Percentiles rank a stretch among this genome's conserved stretches.
Evolutionary conservation across 2,888 invertebrate genomes (phyloP).

Genomic region (Anorthoa munda): DNA sequence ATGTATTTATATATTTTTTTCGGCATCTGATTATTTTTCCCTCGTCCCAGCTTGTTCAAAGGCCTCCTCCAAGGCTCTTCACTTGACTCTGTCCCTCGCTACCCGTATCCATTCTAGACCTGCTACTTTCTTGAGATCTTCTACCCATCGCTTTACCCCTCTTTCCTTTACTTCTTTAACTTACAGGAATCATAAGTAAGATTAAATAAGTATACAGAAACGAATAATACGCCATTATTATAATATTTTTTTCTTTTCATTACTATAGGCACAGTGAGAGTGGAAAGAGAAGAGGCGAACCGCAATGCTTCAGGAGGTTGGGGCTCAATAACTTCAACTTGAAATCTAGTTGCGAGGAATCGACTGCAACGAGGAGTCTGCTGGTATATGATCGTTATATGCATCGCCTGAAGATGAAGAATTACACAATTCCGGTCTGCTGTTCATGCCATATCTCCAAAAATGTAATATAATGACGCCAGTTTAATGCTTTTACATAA

Average conservation of each 20-base stretch:
- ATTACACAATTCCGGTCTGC: conserved; percentile 33
- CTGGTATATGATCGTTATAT: conserved; percentile 21
- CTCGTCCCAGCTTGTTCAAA: too few relatives aligned
- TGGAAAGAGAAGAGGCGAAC: neutral
- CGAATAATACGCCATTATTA: neutral
- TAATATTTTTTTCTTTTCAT: neutral
- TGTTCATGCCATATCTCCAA: conserved; percentile 34
- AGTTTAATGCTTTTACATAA: neutral
- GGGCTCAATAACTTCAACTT: neutral
- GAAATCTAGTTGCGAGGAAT: conserved; percentile 11
- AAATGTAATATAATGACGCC: neutral
- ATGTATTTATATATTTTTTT: too few relatives aligned
- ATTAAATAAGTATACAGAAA: too few relatives aligned
- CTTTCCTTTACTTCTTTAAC: too few relatives aligned
- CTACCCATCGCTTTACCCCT: too few relatives aligned
- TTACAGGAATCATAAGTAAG: too few relatives aligned
- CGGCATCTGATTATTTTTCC: too few relatives aligned
- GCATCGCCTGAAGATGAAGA: neutral
- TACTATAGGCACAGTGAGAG: neutral
- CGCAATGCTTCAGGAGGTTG: conserved; percentile 34
- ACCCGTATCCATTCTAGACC: too few relatives aligned
- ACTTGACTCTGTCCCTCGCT: too few relatives aligned
- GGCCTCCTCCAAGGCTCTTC: too few relatives aligned
- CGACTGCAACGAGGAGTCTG: conserved; percentile 6
- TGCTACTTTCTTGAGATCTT: too few relatives aligned